phyloP scores from a whole-genome alignment of 1,140 invertebrate genomes.

The Gerris buenoi region DNA sequence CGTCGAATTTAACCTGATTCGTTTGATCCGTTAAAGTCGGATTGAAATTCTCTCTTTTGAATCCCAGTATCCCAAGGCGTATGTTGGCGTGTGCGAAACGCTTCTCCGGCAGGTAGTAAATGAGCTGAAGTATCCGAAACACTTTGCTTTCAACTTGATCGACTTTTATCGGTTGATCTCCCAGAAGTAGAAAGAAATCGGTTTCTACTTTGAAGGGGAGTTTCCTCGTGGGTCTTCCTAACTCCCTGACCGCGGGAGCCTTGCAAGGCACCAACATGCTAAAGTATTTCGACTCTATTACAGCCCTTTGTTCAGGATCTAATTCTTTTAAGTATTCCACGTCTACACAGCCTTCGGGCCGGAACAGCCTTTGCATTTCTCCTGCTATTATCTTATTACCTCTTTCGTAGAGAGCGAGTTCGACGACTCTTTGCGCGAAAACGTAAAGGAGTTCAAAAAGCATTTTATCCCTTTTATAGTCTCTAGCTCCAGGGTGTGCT shows the following conservation, averaged over 20 bases:
- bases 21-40: background rate
- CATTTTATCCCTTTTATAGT: background rate
- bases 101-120: background rate
- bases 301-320: background rate
- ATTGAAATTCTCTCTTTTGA: constrained; percentile 2
- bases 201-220: background rate
- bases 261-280: background rate
- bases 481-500: background rate
- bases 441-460: constrained; percentile 1
- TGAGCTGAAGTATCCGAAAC: background rate
- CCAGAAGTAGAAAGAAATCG: background rate
- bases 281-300: background rate
- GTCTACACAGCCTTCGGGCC: background rate
- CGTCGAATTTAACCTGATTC: background rate
- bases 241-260: background rate
- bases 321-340: background rate
- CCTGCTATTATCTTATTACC: background rate
- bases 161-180: background rate
- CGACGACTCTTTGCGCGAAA: background rate
- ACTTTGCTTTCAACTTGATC: background rate
- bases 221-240: background rate
- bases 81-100: background rate
- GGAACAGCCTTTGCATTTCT: background rate
- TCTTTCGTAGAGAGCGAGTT: background rate
- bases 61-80: background rate